Evolutionary conservation across 2,888 invertebrate species (phyloP), one percentile per base, ranked within the genome.

Genomic region (Drosophila leonis): DNA sequence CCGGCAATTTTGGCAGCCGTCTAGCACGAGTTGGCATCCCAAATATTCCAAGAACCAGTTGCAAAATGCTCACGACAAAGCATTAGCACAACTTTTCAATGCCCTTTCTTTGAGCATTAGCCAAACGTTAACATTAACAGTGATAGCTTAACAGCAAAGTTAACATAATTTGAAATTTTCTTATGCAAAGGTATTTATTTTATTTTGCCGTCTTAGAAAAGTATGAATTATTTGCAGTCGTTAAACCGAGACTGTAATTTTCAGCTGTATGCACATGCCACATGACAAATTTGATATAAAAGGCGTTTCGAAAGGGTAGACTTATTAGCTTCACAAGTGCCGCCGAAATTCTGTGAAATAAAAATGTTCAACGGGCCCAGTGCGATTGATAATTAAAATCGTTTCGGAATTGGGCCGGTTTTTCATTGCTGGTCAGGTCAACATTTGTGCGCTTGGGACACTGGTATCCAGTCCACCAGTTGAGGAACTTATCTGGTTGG

Each of bases 311-410:
- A 1, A 52, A 80, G 85, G 37, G 85, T 80, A 85, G 68, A 62
- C 46, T 70, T 73, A 85, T 70, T 65, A 59, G 68, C 65, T 62
- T 33, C 27, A 48, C 48, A 48, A 75, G 75, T 66, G 80, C 83
- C 88, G 82, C 71, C 72, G 62, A 80, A 86, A 86, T 86, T 88
- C 86, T 74, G 55, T 55, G 71, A 66, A 88, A 88, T 80, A 73
- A 72, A 80, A 80, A 74, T 57, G 65, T 77, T 74, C 70, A 72
- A 63, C 67, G 66, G 66, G 33, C 70, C 72, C 77, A 85, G 80
- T 75, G 74, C 68, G 57, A 72, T 70, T 82, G 81, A 74, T 78
- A 88, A 83, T 88, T 88, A 88, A 82, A 73, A 75, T 77, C 80
- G 42, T 24, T 56, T 57, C 62, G 65, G 61, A 41, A 55, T 44